Evolutionary conservation across 1,140 invertebrate species (phyloP).

Genomic region (Drosophila suzukii): DNA sequence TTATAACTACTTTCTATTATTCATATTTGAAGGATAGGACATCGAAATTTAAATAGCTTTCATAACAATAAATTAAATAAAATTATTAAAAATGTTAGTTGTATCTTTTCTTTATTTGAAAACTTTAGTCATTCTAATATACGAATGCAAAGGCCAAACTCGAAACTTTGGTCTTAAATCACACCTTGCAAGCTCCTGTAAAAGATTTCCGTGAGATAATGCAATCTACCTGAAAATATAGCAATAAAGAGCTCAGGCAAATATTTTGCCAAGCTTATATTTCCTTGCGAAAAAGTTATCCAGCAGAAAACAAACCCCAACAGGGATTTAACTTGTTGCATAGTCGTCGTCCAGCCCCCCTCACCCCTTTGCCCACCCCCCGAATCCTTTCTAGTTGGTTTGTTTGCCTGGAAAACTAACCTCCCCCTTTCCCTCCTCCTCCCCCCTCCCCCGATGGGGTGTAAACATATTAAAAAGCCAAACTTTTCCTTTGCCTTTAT

Average conservation of each 20-base stretch:
- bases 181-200: too few relatives aligned
- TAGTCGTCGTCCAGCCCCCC: neutral
- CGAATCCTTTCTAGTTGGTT: constrained; percentile 17
- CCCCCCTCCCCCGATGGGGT: constrained; percentile 19
- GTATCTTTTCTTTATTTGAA: too few relatives aligned
- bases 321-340: constrained; percentile 52
- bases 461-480: constrained; percentile 60
- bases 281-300: constrained; percentile 24
- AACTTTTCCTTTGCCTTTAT: constrained; percentile 59
- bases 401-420: constrained; percentile 27
- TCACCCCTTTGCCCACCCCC: neutral
- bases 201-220: constrained; percentile 2
- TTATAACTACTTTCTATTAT: too few relatives aligned
- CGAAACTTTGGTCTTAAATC: neutral
- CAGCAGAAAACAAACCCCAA: constrained; percentile 31
- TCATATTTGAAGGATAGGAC: too few relatives aligned
- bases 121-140: too few relatives aligned
- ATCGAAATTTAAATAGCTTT: too few relatives aligned
- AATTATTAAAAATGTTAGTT: too few relatives aligned
- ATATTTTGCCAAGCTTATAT: constrained; percentile 37
- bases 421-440: too few relatives aligned
- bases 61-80: too few relatives aligned
- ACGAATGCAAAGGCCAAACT: too few relatives aligned
- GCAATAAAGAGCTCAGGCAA: constrained; percentile 27
- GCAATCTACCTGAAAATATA: constrained; percentile 17